A percentile compares a stretch with the other conserved stretches of the same genome.
Evolutionary conservation across 2,888 invertebrate species (phyloP).

Genomic region (Scrobipalpa costella): DNA sequence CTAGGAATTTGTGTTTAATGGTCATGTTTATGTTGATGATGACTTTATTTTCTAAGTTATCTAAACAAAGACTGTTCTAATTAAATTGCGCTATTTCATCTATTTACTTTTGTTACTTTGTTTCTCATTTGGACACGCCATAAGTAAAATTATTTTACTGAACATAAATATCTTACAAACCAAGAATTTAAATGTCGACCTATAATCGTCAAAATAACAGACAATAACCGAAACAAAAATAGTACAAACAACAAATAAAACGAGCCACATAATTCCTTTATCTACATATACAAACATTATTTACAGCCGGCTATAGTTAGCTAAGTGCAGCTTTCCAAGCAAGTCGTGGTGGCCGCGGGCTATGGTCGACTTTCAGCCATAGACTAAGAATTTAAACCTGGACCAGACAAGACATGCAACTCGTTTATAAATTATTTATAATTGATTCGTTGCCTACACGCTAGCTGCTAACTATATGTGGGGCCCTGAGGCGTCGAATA

Average conservation of each 20-base stretch:
- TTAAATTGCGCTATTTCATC: not conserved
- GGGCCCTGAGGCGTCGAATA: conserved; percentile 26
- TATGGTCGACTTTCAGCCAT: conserved; percentile 55
- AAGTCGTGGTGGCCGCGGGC: conserved; percentile 65
- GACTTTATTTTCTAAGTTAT: not conserved
- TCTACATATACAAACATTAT: conserved; percentile 29
- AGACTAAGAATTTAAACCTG: conserved; percentile 46
- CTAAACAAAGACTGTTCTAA: not conserved
- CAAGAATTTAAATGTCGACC: not conserved
- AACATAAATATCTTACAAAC: too few relatives aligned
- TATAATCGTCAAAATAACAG: not conserved
- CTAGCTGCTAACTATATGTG: conserved; percentile 26
- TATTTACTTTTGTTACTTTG: not conserved
- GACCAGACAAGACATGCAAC: conserved; percentile 48
- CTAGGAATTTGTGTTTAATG: conserved; percentile 11
- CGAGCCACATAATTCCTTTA: conserved; percentile 25
- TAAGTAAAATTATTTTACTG: too few relatives aligned
- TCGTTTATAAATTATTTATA: conserved; percentile 18
- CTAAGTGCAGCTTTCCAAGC: conserved; percentile 51
- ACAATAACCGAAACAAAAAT: not conserved
- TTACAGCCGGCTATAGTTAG: conserved; percentile 43
- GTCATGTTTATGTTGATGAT: not conserved
- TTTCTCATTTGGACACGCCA: too few relatives aligned
- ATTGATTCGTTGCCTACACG: conserved; percentile 30
- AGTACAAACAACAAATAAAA: conserved; percentile 14